Evolutionary conservation across 2,888 invertebrate genomes (phyloP), one percentile per base, ranked within the genome.

Genomic region (Neoaliturus tenellus): DNA sequence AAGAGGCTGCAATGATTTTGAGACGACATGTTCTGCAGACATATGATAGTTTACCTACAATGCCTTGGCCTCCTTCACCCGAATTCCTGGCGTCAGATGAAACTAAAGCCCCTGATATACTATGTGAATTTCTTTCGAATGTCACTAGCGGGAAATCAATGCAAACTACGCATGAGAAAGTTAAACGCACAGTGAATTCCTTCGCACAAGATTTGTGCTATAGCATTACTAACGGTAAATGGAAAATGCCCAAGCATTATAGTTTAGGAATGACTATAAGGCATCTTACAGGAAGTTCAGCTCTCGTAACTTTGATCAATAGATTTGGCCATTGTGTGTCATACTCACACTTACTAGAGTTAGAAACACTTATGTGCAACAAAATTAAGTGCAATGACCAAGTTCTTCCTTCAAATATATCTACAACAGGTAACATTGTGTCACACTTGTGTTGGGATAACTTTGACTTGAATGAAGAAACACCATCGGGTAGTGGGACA

Each of bases 331-430:
- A 55, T 17, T 55, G 55, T 55, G 55, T 55, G 55, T 55, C 55
- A 55, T 55, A 55, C 55, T 55, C 55, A 20, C 55, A 55, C 55
- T 17, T 55, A 17, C n/a, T 55, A 10, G 55, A 17, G 17, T 17
- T 55, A 55, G 55, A 23, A 17, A 55, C 55, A 55, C 8, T 17
- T 55, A 55, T 55, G 17, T 20, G 17, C 8, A 55, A 55, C 6
- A 55, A 55, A 55, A 55, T 55, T 55, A 55, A 55, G 55, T 55
- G 55, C 55, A 55, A 55, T 55, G 55, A 55, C 55, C 55, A 55
- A 55, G 5, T 55, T 5, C 55, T 55, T 17, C 23, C 55, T 20
- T 55, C n/a, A 55, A 55, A 55, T n/a, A 55, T 55, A 55, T 55
- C n/a, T 55, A 5, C 55, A 55, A 55, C 55, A 10, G 17, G 55